These are phyloP conservation scores for Sceliomorpha sp. DNA, from an alignment of 2,888 invertebrate species.

Conservation along the genomic window DNA sequence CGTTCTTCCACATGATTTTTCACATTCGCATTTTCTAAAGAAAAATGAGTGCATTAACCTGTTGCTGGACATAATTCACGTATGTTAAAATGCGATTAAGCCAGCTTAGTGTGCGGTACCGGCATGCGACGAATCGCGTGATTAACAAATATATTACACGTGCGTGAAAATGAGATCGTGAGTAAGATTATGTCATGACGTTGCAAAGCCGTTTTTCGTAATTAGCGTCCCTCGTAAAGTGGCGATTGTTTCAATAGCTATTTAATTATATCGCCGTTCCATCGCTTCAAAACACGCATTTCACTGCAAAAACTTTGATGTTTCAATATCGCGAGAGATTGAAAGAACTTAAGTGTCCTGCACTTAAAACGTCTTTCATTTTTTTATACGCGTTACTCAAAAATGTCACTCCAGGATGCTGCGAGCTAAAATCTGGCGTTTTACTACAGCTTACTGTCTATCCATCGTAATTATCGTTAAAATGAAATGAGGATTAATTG, in stretches of 20 bases:
- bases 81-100: constrained; percentile 33
- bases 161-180: constrained; percentile 22
- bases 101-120: constrained; percentile 26
- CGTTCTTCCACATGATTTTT: too few relatives aligned
- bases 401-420: constrained; percentile 23
- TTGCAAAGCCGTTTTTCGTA: constrained; percentile 2
- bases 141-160: constrained; percentile 27
- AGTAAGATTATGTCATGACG: constrained; percentile 13
- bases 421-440: constrained; percentile 16
- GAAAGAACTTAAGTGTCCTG: not conserved
- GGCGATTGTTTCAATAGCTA: constrained; percentile 5
- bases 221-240: constrained; percentile 3
- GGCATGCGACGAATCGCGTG: constrained; percentile 31
- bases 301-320: not conserved
- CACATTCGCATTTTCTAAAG: too few relatives aligned
- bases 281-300: not conserved
- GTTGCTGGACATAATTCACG: constrained; percentile 27
- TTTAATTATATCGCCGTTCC: not conserved
- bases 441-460: constrained; percentile 20
- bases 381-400: constrained; percentile 19
- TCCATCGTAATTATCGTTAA: constrained; percentile 29
- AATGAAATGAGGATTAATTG: constrained; percentile 17
- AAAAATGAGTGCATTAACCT: constrained; percentile 35
- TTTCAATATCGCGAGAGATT: not conserved
- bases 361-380: constrained; percentile 26